phyloP scores from a whole-genome alignment of 2,113 vertebrate genomes.

The Alligator sinensis region DNA sequence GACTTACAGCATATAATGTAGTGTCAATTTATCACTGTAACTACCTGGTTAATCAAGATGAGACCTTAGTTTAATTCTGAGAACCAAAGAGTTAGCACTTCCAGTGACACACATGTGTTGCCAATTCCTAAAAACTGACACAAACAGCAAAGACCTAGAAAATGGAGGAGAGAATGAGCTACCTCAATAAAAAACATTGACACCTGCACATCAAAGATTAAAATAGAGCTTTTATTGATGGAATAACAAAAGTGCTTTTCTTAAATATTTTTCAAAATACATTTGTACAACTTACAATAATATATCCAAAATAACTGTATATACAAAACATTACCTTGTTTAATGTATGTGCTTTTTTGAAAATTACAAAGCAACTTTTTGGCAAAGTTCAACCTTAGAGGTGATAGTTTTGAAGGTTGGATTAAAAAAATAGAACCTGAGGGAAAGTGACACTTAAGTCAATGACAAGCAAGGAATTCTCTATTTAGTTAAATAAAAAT shows the following conservation, averaged over 20 bases:
- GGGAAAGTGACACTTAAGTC: slow-evolving; percentile 81
- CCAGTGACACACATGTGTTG: not conserved
- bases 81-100: not conserved
- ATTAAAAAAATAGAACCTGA: slow-evolving; percentile 86
- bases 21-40: not conserved
- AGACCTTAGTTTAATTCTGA: not conserved
- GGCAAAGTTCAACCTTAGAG: slow-evolving; percentile 84
- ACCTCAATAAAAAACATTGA: slow-evolving; percentile 58
- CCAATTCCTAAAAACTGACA: not conserved
- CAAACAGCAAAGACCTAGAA: not conserved
- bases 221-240: slow-evolving; percentile 98
- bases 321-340: slow-evolving; percentile 88
- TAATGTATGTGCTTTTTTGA: slow-evolving; percentile 86
- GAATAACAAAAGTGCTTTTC: slow-evolving; percentile 96
- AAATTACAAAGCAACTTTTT: slow-evolving; percentile 86
- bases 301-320: slow-evolving; percentile 97
- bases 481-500: slow-evolving; percentile 79
- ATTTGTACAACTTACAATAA: slow-evolving; percentile 97
- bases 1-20: not conserved
- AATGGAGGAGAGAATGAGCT: not conserved
- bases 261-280: slow-evolving; percentile 95
- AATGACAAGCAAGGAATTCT: slow-evolving; percentile 79
- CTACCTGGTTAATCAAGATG: fast-evolving
- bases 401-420: slow-evolving; percentile 80
- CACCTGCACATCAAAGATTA: slow-evolving; percentile 85